phyloP scores from a whole-genome alignment of 1,140 invertebrate genomes.

The Pseudomyrmex gracilis region DNA sequence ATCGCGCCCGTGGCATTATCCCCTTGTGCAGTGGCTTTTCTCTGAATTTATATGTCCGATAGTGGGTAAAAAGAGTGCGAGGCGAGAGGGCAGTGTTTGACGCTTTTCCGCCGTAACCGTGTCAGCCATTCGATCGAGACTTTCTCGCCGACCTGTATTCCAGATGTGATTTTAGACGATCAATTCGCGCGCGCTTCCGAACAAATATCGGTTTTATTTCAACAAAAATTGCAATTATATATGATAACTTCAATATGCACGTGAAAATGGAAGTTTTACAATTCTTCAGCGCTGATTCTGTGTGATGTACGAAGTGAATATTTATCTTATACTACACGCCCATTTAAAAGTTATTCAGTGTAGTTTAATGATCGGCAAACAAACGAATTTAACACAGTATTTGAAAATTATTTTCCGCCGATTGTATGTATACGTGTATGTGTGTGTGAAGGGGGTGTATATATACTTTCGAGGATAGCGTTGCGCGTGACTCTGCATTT shows the following conservation, averaged over 20 bases:
- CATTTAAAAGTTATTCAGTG: constrained; percentile 18
- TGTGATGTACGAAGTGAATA: constrained; percentile 22
- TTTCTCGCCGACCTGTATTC: constrained; percentile 25
- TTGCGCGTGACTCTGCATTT: constrained; percentile 41
- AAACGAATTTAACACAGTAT: constrained; percentile 42
- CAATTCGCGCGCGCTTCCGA: not conserved
- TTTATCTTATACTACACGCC: constrained; percentile 6
- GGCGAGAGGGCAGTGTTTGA: not conserved
- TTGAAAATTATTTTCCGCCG: constrained; percentile 44
- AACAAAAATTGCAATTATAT: not conserved
- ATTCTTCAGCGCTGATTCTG: constrained; percentile 28
- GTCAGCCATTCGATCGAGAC: constrained; percentile 27
- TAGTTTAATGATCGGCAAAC: constrained; percentile 48
- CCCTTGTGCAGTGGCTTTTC: constrained; percentile 41
- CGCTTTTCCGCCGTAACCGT: not conserved
- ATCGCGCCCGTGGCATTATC: constrained; percentile 66
- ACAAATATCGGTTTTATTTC: constrained; percentile 19
- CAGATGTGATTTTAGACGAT: not conserved
- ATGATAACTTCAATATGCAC: not conserved
- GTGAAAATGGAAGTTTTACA: constrained; percentile 11
- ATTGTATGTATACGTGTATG: no score
- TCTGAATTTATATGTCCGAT: constrained; percentile 68
- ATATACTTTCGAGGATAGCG: constrained; percentile 9
- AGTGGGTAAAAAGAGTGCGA: constrained; percentile 22
- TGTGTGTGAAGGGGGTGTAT: no score